Evolutionary conservation across 2,888 invertebrate species (phyloP), one percentile per base, ranked within the genome.

Genomic region (Amblyjoppa fuscipennis): DNA sequence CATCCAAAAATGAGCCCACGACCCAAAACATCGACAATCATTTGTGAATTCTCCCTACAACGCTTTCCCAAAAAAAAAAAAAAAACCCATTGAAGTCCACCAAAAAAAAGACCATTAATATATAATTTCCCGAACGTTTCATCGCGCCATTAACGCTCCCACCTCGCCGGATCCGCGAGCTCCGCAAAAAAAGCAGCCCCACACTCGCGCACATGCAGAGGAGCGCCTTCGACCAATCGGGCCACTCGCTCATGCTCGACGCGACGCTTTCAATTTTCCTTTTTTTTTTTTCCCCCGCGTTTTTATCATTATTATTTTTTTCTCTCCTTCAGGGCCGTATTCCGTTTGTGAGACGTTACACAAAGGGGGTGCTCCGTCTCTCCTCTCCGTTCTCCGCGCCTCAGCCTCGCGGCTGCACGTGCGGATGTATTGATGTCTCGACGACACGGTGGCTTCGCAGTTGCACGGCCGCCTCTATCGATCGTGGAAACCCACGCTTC

Each of bases 381-480:
- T 28, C 11, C 28, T 13, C 59, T 28, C 59, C 45, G 3, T 49
- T 28, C 59, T 28, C 59, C 28, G 11, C 25, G 77, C 45, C 59
- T 56, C 45, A 56, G 68, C 71, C 73, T 45, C 69, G 16, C 69
- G 16, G 31, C 66, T 81, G 89, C 92, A 92, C 92, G 93, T 92
- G 92, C 88, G 87, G 88, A 88, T 90, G 89, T 92, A 92, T 91
- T 90, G 91, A 92, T 91, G 91, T 91, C 89, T 89, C 88, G 88
- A 86, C 90, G 89, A 90, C 90, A 89, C 89, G 90, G 89, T 88
- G 90, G 91, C 92, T 90, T 92, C 81, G 80, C 90, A 91, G 92
- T 90, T 92, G 92, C 92, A 93, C 92, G 91, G 91, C 90, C 92
- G 90, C 87, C 88, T 90, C 89, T 93, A 93, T 93, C 93, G 93